These are phyloP conservation scores for Pseudococcus jackbeardsleyi DNA, from an alignment of 2,888 invertebrate genomes.

Conservation along the genomic window DNA sequence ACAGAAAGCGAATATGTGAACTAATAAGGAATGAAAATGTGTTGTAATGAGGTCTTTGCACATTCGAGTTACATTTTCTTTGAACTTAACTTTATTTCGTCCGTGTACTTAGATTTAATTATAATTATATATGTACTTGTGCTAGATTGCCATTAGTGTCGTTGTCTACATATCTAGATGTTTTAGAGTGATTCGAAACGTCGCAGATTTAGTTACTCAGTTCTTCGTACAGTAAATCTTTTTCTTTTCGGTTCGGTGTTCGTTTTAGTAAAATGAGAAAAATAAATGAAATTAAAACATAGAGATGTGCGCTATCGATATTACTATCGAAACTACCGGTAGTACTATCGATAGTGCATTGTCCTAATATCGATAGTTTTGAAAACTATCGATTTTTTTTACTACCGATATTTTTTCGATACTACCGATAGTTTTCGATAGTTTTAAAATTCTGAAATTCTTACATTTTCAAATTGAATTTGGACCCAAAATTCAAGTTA, in stretches of 20 bases:
- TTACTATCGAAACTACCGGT: no score
- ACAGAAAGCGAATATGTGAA: background rate
- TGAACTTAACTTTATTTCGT: background rate
- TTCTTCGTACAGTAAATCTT: background rate
- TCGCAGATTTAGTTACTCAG: background rate
- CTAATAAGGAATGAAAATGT: background rate
- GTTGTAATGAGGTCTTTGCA: background rate
- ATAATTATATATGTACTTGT: background rate
- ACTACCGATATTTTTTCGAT: no score
- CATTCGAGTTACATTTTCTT: background rate
- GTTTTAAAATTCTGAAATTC: no score
- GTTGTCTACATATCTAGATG: background rate
- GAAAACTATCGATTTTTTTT: no score
- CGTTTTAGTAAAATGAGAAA: background rate
- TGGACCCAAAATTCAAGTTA: no score
- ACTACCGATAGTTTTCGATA: no score
- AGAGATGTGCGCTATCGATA: no score
- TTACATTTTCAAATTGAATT: no score
- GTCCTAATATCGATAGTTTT: no score
- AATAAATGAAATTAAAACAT: conserved; percentile 1
- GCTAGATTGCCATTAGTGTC: background rate
- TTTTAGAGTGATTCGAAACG: background rate
- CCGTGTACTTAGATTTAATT: background rate
- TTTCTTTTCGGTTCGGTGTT: background rate
- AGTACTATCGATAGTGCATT: no score